Conservation (phyloP, 1,140 invertebrate genomes). For the Drosophila setifemur region DNA sequence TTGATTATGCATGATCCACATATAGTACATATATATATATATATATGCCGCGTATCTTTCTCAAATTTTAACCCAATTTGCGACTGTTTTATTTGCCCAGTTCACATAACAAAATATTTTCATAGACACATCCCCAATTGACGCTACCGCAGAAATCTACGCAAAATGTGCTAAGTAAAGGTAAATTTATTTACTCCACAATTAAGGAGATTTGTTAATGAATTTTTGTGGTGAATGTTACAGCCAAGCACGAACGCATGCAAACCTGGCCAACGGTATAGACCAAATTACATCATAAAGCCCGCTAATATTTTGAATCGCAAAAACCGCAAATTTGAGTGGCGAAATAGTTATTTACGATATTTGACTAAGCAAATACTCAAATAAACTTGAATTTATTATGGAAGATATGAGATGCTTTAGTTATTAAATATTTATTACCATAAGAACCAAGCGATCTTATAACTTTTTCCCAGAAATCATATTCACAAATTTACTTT, state of each 20-base stretch:
- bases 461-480: background rate
- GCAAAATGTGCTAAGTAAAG: conserved; percentile 39
- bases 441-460: too few relatives aligned
- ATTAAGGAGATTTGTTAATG: conserved; percentile 11
- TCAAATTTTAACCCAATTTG: conserved; percentile 44
- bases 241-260: conserved; percentile 19
- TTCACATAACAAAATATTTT: background rate
- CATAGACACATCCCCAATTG: conserved; percentile 29
- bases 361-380: background rate
- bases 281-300: background rate
- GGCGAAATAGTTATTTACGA: background rate
- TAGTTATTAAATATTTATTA: background rate
- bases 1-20: conserved; percentile 48
- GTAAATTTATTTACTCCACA: conserved; percentile 18
- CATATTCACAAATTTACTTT: background rate
- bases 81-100: conserved; percentile 6
- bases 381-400: background rate
- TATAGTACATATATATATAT: background rate
- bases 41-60: conserved; percentile 12
- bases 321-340: background rate
- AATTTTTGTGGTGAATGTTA: conserved; percentile 13
- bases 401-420: background rate
- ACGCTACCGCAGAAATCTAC: conserved; percentile 16
- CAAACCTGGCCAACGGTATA: background rate
- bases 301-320: background rate